Evolutionary conservation across 2,113 vertebrate species (phyloP).

Genomic region (Cyprinus carpio): DNA sequence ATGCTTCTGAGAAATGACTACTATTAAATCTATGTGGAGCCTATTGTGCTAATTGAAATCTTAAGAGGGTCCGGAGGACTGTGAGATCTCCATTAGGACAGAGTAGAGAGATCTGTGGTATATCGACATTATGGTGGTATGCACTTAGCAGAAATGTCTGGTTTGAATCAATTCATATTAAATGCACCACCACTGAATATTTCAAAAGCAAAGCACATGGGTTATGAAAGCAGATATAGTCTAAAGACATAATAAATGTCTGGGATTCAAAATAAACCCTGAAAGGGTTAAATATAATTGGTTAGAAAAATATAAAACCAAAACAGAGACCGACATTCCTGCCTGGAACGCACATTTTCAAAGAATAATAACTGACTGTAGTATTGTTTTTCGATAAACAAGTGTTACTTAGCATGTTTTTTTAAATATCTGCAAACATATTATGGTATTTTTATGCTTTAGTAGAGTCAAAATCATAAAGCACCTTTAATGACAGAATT

Average conservation of each 20-base stretch:
- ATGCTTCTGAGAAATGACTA: slow-evolving; percentile 17
- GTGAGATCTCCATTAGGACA: slow-evolving; percentile 12
- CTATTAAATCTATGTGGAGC: neutral
- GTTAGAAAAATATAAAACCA: neutral
- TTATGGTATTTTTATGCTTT: too few relatives aligned
- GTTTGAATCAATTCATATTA: slow-evolving; percentile 16
- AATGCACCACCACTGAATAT: neutral
- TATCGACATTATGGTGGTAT: slow-evolving; percentile 9
- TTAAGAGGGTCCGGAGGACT: slow-evolving; percentile 3
- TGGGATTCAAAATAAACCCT: neutral
- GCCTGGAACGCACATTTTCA: too few relatives aligned
- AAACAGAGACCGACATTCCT: too few relatives aligned
- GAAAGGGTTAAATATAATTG: neutral
- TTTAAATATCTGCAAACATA: too few relatives aligned
- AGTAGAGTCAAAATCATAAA: too few relatives aligned
- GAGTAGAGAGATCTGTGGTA: slow-evolving; percentile 43
- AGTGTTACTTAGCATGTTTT: too few relatives aligned
- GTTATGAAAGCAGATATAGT: neutral
- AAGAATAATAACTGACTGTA: too few relatives aligned
- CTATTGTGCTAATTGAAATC: neutral
- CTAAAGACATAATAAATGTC: neutral
- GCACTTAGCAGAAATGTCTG: slow-evolving; percentile 27
- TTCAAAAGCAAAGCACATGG: neutral
- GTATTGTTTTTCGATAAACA: too few relatives aligned
- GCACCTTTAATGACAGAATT: too few relatives aligned